Conservation (phyloP, 2,113 vertebrate genomes). For the Psilopsiagon aymara region DNA sequence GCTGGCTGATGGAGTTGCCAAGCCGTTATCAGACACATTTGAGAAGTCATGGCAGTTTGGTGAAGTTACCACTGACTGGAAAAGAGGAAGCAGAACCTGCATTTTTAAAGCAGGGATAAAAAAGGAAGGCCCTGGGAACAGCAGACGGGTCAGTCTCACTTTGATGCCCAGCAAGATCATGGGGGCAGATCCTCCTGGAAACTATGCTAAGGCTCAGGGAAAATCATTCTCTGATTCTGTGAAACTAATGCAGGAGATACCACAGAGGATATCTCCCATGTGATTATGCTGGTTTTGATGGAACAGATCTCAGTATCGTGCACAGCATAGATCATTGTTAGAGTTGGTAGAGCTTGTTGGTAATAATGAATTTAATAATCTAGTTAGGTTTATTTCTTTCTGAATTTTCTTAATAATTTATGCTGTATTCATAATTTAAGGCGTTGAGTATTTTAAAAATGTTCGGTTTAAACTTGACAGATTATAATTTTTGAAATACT, state of each 20-base stretch:
- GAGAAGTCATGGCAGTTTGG: neutral
- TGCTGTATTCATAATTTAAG: neutral
- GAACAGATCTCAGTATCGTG: neutral
- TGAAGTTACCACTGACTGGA: neutral
- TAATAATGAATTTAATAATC: neutral
- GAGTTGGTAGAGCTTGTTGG: neutral
- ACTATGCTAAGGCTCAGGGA: neutral
- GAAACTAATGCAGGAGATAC: accelerated
- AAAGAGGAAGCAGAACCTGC: neutral
- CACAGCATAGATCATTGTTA: neutral
- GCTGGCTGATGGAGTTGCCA: neutral
- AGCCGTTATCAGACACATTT: neutral
- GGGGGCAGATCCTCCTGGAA: neutral
- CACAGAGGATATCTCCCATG: accelerated
- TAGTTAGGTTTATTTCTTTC: neutral
- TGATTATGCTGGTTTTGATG: neutral
- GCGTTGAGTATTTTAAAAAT: neutral
- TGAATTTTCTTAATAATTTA: neutral
- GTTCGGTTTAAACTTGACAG: neutral
- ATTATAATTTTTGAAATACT: neutral
- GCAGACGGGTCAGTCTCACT: neutral
- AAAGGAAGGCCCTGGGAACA: neutral
- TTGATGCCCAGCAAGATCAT: neutral
- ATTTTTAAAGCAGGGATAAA: neutral
- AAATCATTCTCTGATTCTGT: neutral